A percentile compares a stretch with the other conserved stretches of the same genome.
Conservation (phyloP, 2,888 invertebrate species). For the Volucella inanis region DNA sequence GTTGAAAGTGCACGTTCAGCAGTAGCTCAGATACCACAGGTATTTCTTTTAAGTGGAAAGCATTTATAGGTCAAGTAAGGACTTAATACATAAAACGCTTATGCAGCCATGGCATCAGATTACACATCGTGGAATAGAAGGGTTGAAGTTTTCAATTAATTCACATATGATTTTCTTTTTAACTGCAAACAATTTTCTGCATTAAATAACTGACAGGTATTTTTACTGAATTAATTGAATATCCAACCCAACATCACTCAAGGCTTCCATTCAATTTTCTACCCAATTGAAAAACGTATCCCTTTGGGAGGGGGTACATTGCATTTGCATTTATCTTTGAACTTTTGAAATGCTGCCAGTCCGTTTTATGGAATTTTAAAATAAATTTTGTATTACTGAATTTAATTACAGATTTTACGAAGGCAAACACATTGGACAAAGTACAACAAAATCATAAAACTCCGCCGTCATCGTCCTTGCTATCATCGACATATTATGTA, state of each 20-base stretch:
- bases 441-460: conserved; percentile 6
- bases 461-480: conserved; percentile 25
- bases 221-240: no score
- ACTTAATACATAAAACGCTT: conserved; percentile 33
- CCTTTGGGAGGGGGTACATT: no score
- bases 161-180: not conserved
- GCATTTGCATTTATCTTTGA: no score
- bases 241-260: no score
- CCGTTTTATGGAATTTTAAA: no score
- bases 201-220: not conserved
- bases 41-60: conserved; percentile 15
- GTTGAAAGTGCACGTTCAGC: conserved; percentile 43
- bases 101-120: not conserved
- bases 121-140: not conserved
- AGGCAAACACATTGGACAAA: not conserved
- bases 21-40: not conserved
- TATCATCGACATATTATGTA: conserved; percentile 82
- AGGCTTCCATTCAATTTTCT: not conserved
- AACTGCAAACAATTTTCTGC: conserved; percentile 1
- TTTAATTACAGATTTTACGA: conserved; percentile 14
- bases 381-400: no score
- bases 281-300: not conserved
- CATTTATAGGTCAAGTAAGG: conserved; percentile 48
- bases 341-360: no score
- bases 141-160: conserved; percentile 1